Conservation (phyloP, 2,113 vertebrate genomes). For the Pterocles orientalis region DNA sequence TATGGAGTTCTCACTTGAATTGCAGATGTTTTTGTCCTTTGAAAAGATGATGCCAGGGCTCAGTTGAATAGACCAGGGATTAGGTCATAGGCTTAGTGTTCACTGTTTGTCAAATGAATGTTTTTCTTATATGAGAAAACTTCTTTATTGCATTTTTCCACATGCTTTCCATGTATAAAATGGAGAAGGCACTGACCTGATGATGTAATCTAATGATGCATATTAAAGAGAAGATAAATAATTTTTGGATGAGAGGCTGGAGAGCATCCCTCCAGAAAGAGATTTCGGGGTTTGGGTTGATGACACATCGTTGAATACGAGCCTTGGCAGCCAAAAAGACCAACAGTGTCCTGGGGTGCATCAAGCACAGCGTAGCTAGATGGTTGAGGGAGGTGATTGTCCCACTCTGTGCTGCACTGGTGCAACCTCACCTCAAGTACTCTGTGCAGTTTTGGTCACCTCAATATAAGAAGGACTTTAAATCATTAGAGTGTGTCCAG, state of each 20-base stretch:
- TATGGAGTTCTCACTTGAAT: neutral
- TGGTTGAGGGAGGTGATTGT: accelerated
- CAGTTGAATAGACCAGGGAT: neutral
- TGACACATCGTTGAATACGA: accelerated
- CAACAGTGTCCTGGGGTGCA: accelerated
- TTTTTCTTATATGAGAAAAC: neutral
- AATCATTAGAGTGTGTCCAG: neutral
- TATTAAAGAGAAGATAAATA: neutral
- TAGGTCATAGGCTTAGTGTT: neutral
- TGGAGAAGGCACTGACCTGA: neutral
- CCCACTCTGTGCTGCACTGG: too few relatives aligned
- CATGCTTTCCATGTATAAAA: neutral
- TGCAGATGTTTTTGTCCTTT: neutral
- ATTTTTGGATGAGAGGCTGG: neutral
- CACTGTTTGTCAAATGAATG: neutral
- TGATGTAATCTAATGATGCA: neutral
- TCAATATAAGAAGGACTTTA: neutral
- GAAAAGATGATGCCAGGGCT: neutral
- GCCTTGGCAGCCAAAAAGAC: neutral
- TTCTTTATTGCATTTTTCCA: neutral
- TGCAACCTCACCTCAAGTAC: accelerated
- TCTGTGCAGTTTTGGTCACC: accelerated
- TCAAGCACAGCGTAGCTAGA: neutral
- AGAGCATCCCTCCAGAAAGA: accelerated
- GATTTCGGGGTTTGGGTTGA: accelerated